These are phyloP conservation scores for Drosophila sp. DNA, from an alignment of 1,140 invertebrate genomes.

Conservation along the genomic window DNA sequence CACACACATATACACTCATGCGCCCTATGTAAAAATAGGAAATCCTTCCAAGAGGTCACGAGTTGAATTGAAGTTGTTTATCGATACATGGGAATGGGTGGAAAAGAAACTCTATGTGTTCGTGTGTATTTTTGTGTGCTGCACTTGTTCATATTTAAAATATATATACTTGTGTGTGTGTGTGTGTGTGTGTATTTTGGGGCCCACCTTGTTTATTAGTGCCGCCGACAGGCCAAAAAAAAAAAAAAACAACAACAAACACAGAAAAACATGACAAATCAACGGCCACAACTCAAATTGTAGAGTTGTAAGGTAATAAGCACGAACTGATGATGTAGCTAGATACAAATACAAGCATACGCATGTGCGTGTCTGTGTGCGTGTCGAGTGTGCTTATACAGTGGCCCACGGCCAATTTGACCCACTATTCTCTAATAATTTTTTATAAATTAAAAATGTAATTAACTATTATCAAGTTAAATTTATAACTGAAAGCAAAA, in stretches of 20 bases:
- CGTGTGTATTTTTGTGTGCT: slow-evolving; percentile 27
- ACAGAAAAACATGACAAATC: slow-evolving; percentile 57
- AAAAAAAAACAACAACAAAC: slow-evolving; percentile 1
- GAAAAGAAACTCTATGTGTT: slow-evolving; percentile 19
- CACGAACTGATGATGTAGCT: slow-evolving; percentile 39
- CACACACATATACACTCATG: slow-evolving; percentile 34
- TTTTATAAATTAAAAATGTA: too few species aligned
- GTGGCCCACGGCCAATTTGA: too few species aligned
- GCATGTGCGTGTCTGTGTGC: slow-evolving; percentile 1
- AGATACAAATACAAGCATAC: slow-evolving; percentile 15
- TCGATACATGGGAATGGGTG: slow-evolving; percentile 40
- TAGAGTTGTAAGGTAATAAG: slow-evolving; percentile 50
- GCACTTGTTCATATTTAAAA: slow-evolving; percentile 53
- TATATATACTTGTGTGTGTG: background rate
- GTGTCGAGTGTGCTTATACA: slow-evolving; percentile 21
- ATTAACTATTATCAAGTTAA: too few species aligned
- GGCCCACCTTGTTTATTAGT: slow-evolving; percentile 57
- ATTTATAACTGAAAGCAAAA: too few species aligned
- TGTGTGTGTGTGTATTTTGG: slow-evolving; percentile 42
- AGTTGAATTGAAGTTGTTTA: slow-evolving; percentile 73
- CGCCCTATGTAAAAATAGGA: slow-evolving; percentile 73
- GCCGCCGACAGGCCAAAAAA: slow-evolving; percentile 22
- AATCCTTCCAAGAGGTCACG: slow-evolving; percentile 76
- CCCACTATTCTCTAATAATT: too few species aligned
- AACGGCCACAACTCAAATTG: slow-evolving; percentile 48